Base-by-base conservation (phyloP, 2,113 vertebrate genomes). In the Brachypteracias leptosomus region DNA sequence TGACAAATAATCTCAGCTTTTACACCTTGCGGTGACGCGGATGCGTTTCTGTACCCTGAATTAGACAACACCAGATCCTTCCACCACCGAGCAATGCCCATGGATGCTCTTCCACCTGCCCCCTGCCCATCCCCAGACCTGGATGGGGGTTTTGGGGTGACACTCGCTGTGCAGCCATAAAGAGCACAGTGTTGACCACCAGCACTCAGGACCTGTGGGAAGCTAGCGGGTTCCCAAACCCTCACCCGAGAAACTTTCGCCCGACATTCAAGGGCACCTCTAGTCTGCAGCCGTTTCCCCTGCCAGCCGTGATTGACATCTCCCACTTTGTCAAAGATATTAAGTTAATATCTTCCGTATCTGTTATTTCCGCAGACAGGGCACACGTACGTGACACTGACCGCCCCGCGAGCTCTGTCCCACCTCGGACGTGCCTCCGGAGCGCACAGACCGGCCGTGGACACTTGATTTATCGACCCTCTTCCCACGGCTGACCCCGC, bases 81-180 rank as follows among this genome's bases (percentile, higher is more conserved):
- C 22, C 20, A 31, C 77, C 71, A 77, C 61, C 26, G 2, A 80
- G 88, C 68, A 7, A 46, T 68, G 97, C 93, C 98, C 98, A 86
- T 57, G 97, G 96, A 92, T 95, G 98, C 68, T 11, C 95, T 85
- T 75, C 86, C 96, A 90, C 57, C 93, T 92, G 90, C 55, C 74
- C 93, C 78, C 58, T 2, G 20, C 67, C 84, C 9, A 10, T 28
- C 15, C 57, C 84, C 49, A 68, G 31, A 13, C n/a, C 73, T 13
- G 19, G 49, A 26, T 21, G 76, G n/a, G 15, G 87, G 40, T 15
- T 77, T 71, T 16, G 68, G 80, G 87, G 86, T 22, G 80, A 75
- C 88, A 40, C 61, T 63, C 3, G 2, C 78, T 5, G 0, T 0
- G 5, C 57, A 63, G 35, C 31, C 71, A 63, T 33, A 22, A 85